Conservation (phyloP, 2,113 vertebrate genomes). For the Rostratula benghalensis region DNA sequence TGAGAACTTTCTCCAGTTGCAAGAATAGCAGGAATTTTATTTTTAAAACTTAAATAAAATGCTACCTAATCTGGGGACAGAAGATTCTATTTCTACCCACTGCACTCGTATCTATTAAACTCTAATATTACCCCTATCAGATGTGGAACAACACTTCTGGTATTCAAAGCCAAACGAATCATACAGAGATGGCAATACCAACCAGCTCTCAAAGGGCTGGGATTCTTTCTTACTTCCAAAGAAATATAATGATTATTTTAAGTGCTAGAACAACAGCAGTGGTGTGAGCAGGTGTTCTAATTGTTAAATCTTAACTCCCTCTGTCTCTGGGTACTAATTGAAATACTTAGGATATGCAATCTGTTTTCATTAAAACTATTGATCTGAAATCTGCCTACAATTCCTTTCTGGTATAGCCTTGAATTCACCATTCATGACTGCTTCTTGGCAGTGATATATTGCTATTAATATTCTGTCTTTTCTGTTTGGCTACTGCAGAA, state of each 20-base stretch:
- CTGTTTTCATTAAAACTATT: not conserved
- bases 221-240: not conserved
- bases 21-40: conserved; percentile 6
- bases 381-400: not conserved
- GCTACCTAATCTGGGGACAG: not conserved
- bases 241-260: not conserved
- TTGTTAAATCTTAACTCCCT: not conserved
- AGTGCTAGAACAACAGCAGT: not conserved
- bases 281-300: not conserved
- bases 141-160: not conserved
- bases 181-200: not conserved
- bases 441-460: not conserved
- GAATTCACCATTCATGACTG: not conserved
- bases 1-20: conserved; percentile 2
- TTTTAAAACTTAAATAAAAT: not conserved
- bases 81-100: not conserved
- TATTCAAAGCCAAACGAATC: not conserved
- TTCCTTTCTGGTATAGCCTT: not conserved
- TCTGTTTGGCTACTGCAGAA: not conserved
- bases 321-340: not conserved
- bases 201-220: not conserved
- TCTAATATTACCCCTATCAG: not conserved
- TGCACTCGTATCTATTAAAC: not conserved
- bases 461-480: not conserved
- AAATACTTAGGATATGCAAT: not conserved